Evolutionary conservation across 1,140 invertebrate species (phyloP), one percentile per base, ranked within the genome.

Genomic region (Papilio polytes): DNA sequence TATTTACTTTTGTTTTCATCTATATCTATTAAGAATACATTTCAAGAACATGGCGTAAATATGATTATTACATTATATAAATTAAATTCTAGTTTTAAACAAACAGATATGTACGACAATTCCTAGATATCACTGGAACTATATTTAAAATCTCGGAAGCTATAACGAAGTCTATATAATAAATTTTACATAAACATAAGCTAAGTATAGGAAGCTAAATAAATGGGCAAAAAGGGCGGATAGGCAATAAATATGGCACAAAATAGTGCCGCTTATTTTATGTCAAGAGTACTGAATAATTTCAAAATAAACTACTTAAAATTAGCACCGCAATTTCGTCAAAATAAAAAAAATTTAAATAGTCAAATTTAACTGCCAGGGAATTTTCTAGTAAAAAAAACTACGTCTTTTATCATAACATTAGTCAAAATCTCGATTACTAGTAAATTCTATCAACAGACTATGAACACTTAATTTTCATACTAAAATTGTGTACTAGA

Each of bases 141-240:
- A 63, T 74, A 76, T 15, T 15, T 63, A 78, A 78, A 78, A 78
- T 78, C 41, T 78, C 56, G 12, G 77, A 66, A n/a, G 31, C 18
- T 46, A 78, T 76, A 76, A 74, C 22, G 18, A 76, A 51, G 22
- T 76, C 36, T 44, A 78, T 66, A 66, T 26, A 26, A 66, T 66
- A 31, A 22, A 51, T 80, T 44, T 78, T 66, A 78, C n/a, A 66
- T 66, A 26, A 66, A 66, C 26, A 78, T 44, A 78, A 22, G 41
- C 56, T 41, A 41, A 41, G 36, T 41, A 41, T 41, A 41, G 6
- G 36, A 41, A 41, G 36, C 36, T 78, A 78, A 44, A 18, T 82
- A 70, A 76, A 74, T 73, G 81, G 88, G 85, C 89, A 88, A 90
- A n/a, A 74, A 86, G 85, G 85, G 83, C 88, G 84, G 82, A 85